Base-by-base conservation (phyloP, 2,113 vertebrate species). In the Chaenocephalus aceratus region DNA sequence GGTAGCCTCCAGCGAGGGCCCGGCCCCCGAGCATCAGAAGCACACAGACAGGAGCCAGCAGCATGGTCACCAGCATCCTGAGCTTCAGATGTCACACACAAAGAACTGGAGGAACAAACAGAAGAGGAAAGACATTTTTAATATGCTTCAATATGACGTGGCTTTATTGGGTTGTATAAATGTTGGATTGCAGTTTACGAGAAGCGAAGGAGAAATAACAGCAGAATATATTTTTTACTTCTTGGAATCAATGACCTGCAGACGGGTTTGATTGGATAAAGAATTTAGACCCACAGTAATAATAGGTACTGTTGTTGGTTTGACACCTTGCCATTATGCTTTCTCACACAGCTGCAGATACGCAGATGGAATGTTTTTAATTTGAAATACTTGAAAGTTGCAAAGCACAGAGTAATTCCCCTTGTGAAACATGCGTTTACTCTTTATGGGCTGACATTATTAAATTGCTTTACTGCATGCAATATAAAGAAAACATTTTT, bases 1-100 rank as follows among this genome's bases (percentile, higher is more conserved):
- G 92, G 4, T 99, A 99, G 41, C 97, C 96, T 54, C 97, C 98
- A 16, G 96, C 96, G 2, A 94, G 0, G 72, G 84, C 46, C 36
- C 52, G 83, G 30, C 91, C 15, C 60, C 89, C 90, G 86, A 94
- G 77, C 87, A 93, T 75, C 91, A 97, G 89, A 87, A 97, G 92
- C 74, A 94, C 75, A 79, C 92, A 96, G 67, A 88, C 69, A 73
- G 68, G 82, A 84, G 92, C 79, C 82, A 92, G 78, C 84, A 95
- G 86, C 91, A 95, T 95, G 84, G 85, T 94, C 79, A 83, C 51
- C 41, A 53, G 81, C 88, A 90, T 92, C 72, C 69, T 71, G 58
- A 81, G 84, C 46, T 86, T 87, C 77, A 82, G 82, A 59, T 53
- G 76, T 86, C 70, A 90, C 85, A 79, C 85, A 56, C 77, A 86